Conservation (phyloP, 2,113 vertebrate species). For the Gadus macrocephalus region DNA sequence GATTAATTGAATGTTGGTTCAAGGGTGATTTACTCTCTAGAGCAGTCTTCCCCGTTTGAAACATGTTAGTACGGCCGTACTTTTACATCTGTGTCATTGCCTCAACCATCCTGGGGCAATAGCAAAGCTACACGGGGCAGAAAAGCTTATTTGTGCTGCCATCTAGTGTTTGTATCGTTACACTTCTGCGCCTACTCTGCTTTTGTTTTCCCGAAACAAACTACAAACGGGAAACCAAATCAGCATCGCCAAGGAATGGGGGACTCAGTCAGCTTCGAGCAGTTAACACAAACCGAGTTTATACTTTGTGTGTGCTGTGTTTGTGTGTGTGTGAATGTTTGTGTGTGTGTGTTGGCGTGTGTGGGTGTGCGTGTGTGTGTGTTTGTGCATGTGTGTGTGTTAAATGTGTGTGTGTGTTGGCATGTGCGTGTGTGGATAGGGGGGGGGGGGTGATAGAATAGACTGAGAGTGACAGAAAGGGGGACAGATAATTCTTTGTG, state of each 20-base stretch:
- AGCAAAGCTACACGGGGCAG: no score
- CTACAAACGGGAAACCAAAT: not conserved
- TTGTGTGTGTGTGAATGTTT: not conserved
- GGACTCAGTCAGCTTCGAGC: not conserved
- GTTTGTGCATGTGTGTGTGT: no score
- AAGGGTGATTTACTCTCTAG: no score
- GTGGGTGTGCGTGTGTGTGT: no score
- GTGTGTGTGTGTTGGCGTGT: not conserved
- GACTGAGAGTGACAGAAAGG: not conserved
- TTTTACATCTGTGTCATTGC: no score
- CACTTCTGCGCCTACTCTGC: no score
- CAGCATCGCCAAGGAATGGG: not conserved
- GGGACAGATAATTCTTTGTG: constrained; percentile 6
- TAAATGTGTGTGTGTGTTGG: not conserved
- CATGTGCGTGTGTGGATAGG: not conserved
- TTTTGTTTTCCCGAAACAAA: no score
- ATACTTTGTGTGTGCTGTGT: not conserved
- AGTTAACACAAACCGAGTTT: not conserved
- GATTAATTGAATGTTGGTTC: no score
- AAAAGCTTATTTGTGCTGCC: not conserved
- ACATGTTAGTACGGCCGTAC: no score
- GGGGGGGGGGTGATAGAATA: not conserved
- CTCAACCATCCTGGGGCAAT: no score
- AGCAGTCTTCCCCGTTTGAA: no score
- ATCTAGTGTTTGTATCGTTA: no score